Percentiles rank a stretch among this genome's conserved stretches.
phyloP scores from a whole-genome alignment of 2,113 vertebrate genomes.

The Eptesicus fuscus region DNA sequence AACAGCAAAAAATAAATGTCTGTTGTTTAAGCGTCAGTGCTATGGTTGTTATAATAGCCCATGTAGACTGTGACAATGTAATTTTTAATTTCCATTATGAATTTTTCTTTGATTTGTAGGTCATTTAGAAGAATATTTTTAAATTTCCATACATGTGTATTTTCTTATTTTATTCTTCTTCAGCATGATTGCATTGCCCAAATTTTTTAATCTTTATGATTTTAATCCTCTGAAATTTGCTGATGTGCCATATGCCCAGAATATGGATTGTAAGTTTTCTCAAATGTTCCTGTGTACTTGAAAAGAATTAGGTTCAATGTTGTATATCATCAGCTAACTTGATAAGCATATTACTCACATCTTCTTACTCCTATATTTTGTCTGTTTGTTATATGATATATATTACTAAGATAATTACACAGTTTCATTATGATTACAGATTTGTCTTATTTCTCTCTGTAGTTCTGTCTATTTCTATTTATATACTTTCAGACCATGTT shows the following conservation, averaged over 20 bases:
- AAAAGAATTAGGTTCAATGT: constrained; percentile 20
- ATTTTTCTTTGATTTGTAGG: not conserved
- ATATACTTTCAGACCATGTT: constrained; percentile 12
- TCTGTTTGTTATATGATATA: not conserved
- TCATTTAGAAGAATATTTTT: constrained; percentile 24
- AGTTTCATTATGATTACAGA: constrained; percentile 34
- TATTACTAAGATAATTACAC: constrained; percentile 26
- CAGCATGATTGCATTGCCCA: not conserved
- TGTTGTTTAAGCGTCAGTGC: not conserved
- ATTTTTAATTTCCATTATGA: constrained; percentile 16
- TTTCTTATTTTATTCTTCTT: constrained; percentile 41
- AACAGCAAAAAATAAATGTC: not conserved
- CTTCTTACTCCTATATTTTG: not conserved
- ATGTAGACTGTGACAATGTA: not conserved
- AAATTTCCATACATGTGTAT: not conserved
- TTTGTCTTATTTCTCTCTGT: constrained; percentile 38
- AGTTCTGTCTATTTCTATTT: constrained; percentile 21
- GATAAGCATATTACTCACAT: not conserved
- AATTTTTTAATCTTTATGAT: not conserved
- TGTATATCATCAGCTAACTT: not conserved
- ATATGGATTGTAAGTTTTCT: not conserved
- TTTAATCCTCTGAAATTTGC: constrained; percentile 36
- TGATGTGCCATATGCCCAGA: not conserved
- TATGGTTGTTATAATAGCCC: not conserved
- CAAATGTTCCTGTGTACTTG: not conserved